These are phyloP conservation scores for Enteromius unitaeniatus DNA, from an alignment of 2,797 vertebrate species.

Conservation along the genomic window DNA sequence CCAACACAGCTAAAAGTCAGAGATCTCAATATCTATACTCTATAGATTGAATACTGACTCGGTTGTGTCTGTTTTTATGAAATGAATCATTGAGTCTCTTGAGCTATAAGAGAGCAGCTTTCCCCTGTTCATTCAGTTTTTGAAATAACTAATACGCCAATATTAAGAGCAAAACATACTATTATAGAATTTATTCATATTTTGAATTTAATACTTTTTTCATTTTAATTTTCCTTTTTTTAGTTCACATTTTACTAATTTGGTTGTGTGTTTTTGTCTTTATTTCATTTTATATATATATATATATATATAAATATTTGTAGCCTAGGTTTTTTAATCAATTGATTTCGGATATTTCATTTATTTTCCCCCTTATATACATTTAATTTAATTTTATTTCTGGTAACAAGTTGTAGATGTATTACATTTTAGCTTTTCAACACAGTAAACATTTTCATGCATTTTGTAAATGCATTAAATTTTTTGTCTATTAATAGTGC, in stretches of 20 bases:
- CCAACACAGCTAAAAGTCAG: neutral
- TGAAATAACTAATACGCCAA: neutral
- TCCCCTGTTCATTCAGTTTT: too few relatives aligned
- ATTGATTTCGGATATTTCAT: too few relatives aligned
- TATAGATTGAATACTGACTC: neutral
- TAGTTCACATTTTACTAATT: neutral
- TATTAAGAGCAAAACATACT: neutral
- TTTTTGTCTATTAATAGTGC: neutral
- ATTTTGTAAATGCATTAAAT: neutral
- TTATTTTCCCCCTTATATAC: too few relatives aligned
- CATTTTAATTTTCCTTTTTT: neutral
- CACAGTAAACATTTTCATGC: neutral
- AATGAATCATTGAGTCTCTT: neutral
- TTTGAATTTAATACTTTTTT: neutral
- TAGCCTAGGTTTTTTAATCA: too few relatives aligned
- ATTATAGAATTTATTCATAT: neutral
- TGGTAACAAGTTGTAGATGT: neutral
- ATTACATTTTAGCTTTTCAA: neutral
- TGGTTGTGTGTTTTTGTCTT: neutral
- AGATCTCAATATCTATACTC: neutral
- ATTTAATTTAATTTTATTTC: too few relatives aligned
- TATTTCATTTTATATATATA: too few relatives aligned
- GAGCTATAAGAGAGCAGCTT: neutral
- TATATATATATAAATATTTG: too few relatives aligned
- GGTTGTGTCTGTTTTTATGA: neutral